Conservation (phyloP, 2,888 invertebrate species). For the Notodonta dromedarius region DNA sequence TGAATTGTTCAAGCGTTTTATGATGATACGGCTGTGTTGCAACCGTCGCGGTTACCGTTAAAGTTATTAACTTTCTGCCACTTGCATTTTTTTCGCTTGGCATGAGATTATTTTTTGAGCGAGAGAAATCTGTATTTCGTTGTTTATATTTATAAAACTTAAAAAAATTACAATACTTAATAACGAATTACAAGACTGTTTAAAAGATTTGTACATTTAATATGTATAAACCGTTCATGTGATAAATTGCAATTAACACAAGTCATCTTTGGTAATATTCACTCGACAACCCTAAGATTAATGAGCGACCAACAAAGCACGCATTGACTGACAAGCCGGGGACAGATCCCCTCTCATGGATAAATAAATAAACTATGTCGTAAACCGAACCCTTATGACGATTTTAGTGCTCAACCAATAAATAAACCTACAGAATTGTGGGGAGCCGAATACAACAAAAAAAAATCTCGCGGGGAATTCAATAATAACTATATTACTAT, state of each 20-base stretch:
- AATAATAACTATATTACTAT: constrained; percentile 71
- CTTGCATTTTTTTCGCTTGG: no score
- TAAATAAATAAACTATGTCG: constrained; percentile 72
- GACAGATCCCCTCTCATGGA: constrained; percentile 64
- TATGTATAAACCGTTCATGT: not conserved
- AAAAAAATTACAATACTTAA: no score
- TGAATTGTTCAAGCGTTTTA: not conserved
- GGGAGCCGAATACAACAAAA: constrained; percentile 50
- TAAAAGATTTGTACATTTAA: not conserved
- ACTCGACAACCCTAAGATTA: constrained; percentile 55
- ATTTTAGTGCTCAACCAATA: constrained; percentile 76
- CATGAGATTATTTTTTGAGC: no score
- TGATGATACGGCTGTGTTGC: not conserved
- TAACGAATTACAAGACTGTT: no score
- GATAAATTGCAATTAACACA: constrained; percentile 10
- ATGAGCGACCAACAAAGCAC: constrained; percentile 57
- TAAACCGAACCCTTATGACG: constrained; percentile 70
- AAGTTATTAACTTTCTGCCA: no score
- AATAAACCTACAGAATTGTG: constrained; percentile 77
- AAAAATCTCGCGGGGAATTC: constrained; percentile 48
- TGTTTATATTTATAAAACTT: not conserved
- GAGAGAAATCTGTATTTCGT: no score
- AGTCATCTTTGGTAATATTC: constrained; percentile 28
- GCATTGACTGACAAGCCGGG: constrained; percentile 63
- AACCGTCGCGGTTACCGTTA: no score